These are phyloP conservation scores for Lasioglossum marginatum DNA, from an alignment of 2,888 invertebrate species.

Conservation along the genomic window DNA sequence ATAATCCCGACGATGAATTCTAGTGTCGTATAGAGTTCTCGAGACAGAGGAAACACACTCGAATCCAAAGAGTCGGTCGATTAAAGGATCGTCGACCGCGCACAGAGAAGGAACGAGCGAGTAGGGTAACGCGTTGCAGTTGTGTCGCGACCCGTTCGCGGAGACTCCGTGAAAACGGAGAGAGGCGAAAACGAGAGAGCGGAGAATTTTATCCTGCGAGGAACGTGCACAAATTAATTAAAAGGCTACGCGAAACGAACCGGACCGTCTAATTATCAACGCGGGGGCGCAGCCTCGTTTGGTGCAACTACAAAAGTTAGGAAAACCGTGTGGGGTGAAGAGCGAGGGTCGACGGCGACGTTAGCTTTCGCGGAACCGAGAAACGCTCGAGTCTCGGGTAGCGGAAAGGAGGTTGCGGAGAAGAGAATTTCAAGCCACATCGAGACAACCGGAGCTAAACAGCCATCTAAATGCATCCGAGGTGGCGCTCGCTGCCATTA, in stretches of 20 bases:
- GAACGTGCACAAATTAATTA: constrained; percentile 78
- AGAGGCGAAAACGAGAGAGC: neutral
- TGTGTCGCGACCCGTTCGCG: neutral
- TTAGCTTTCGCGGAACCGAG: constrained; percentile 56
- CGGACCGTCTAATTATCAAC: constrained; percentile 75
- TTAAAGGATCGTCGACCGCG: neutral
- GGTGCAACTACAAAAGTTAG: constrained; percentile 60
- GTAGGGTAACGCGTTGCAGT: neutral
- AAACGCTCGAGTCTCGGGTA: constrained; percentile 55
- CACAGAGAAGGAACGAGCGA: neutral
- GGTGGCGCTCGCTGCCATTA: constrained; percentile 85
- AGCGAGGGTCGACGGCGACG: constrained; percentile 56
- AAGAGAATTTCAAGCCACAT: constrained; percentile 77
- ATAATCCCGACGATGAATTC: neutral
- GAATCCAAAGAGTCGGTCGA: neutral
- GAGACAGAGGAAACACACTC: neutral
- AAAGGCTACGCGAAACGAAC: constrained; percentile 73
- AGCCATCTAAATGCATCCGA: constrained; percentile 85
- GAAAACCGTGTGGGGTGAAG: neutral
- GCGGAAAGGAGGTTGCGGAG: constrained; percentile 60
- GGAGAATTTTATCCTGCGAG: constrained; percentile 9
- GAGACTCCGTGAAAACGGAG: neutral
- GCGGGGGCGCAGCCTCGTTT: constrained; percentile 48
- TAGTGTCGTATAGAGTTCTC: neutral
- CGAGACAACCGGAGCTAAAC: constrained; percentile 84